These are phyloP conservation scores for Enteromius unitaeniatus DNA, from an alignment of 2,797 vertebrate genomes.

Conservation along the genomic window DNA sequence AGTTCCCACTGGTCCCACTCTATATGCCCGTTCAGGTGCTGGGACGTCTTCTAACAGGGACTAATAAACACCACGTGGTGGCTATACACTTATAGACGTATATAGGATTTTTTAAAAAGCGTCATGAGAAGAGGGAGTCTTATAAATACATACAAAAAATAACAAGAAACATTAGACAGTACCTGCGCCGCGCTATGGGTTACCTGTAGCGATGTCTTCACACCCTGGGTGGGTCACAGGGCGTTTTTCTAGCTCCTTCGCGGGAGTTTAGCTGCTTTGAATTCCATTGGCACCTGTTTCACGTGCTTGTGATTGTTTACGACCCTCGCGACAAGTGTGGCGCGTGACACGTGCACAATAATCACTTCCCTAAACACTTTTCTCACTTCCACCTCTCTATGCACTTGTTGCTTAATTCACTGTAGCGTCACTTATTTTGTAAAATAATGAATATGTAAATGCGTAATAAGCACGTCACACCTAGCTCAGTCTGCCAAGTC, in stretches of 20 bases:
- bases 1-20: neutral
- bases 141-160: slow-evolving; percentile 13
- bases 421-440: neutral
- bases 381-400: slow-evolving; percentile 12
- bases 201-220: slow-evolving; percentile 5
- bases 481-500: neutral
- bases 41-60: slow-evolving; percentile 64
- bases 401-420: slow-evolving; percentile 45
- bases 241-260: slow-evolving; percentile 61
- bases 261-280: slow-evolving; percentile 66
- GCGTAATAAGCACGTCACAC: neutral
- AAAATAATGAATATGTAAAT: neutral
- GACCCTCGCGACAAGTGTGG: slow-evolving; percentile 68
- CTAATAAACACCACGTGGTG: slow-evolving; percentile 66
- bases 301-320: slow-evolving; percentile 55
- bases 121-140: slow-evolving; percentile 15
- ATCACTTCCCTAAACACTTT: slow-evolving; percentile 63
- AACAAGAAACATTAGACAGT: neutral
- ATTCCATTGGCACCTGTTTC: slow-evolving; percentile 74
- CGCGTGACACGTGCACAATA: slow-evolving; percentile 66
- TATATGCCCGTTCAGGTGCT: slow-evolving; percentile 50
- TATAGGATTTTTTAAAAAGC: slow-evolving; percentile 59
- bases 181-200: neutral
- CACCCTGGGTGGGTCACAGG: slow-evolving; percentile 38
- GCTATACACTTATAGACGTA: slow-evolving; percentile 70